phyloP scores from a whole-genome alignment of 2,113 vertebrate species.

The Pithys albifrons region DNA sequence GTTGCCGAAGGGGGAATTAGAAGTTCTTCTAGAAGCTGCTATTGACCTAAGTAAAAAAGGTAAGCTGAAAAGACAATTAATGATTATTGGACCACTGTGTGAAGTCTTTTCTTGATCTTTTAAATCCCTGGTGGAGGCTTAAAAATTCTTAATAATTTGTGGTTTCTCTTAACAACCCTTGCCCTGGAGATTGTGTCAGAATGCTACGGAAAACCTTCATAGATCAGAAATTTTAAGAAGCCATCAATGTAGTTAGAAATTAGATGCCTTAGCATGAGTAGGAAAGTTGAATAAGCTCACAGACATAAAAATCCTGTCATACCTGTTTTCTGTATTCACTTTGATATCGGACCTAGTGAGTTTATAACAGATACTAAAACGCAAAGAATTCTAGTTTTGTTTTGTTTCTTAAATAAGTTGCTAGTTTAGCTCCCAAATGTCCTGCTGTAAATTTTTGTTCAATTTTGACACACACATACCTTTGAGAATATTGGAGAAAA shows the following conservation, averaged over 20 bases:
- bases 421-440: background rate
- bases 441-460: background rate
- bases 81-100: background rate
- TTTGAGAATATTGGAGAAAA: background rate
- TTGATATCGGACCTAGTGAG: background rate
- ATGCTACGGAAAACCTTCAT: background rate
- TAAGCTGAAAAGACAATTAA: constrained; percentile 61
- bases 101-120: background rate
- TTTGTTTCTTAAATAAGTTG: background rate
- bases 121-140: background rate
- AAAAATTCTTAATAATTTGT: background rate
- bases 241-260: background rate
- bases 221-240: background rate
- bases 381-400: background rate
- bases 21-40: constrained; percentile 99
- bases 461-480: background rate
- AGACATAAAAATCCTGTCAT: background rate
- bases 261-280: background rate
- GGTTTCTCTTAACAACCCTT: background rate
- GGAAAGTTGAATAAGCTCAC: background rate
- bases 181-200: background rate
- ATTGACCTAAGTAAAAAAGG: constrained; percentile 99
- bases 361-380: background rate
- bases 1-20: constrained; percentile 99
- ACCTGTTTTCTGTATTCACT: constrained; percentile 1